These are phyloP conservation scores for Eolophus roseicapilla DNA, from an alignment of 2,113 vertebrate genomes.

Conservation along the genomic window DNA sequence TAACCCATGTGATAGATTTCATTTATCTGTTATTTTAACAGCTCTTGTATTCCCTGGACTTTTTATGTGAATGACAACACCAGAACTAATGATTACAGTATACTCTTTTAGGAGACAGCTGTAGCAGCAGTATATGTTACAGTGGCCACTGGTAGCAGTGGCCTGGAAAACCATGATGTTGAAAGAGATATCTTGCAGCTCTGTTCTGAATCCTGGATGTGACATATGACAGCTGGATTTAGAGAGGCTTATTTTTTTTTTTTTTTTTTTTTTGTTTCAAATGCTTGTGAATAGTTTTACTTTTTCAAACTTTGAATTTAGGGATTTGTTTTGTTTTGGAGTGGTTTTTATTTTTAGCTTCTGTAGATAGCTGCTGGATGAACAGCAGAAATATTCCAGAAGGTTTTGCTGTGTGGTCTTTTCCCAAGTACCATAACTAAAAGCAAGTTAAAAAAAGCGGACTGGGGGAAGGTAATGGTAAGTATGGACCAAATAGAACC, in stretches of 20 bases:
- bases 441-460: not conserved
- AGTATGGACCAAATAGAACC: not conserved
- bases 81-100: not conserved
- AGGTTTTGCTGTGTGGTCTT: not conserved
- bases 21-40: not conserved
- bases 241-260: not conserved
- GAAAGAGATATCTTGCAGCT: not conserved
- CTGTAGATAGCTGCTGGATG: not conserved
- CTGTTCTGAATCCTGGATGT: not conserved
- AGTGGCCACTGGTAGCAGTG: not conserved
- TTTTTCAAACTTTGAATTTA: not conserved
- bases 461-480: not conserved
- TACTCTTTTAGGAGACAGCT: not conserved
- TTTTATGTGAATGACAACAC: not conserved
- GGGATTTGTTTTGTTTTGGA: not conserved
- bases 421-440: not conserved
- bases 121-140: not conserved
- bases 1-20: not conserved
- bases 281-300: slow-evolving; percentile 2
- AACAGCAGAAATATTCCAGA: not conserved
- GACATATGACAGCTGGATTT: not conserved
- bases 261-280: not conserved
- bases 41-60: not conserved
- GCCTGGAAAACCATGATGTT: not conserved
- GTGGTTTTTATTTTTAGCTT: not conserved